Percentiles rank a stretch among this genome's conserved stretches.
Evolutionary conservation across 2,113 vertebrate genomes (phyloP).

Genomic region (Mesitornis unicolor): DNA sequence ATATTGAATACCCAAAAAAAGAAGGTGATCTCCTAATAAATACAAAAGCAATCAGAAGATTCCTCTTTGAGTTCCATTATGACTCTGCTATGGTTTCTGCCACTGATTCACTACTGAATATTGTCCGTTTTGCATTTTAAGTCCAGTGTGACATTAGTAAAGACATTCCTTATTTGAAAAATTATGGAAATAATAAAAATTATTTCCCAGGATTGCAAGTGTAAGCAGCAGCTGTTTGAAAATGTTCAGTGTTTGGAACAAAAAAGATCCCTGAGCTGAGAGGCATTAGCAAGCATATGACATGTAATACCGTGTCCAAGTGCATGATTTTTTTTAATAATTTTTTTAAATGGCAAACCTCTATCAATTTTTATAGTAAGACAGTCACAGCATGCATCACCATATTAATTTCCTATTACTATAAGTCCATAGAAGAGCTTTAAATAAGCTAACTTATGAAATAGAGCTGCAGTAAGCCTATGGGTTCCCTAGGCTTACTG

Average conservation of each 20-base stretch:
- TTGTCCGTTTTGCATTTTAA: background rate
- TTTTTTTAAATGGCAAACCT: background rate
- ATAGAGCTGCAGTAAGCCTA: background rate
- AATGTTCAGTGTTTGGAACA: background rate
- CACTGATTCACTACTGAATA: background rate
- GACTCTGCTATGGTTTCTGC: background rate
- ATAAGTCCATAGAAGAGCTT: background rate
- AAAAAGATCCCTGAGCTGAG: background rate
- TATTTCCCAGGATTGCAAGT: background rate
- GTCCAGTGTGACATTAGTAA: background rate
- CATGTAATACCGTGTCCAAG: background rate
- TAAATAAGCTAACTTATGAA: background rate
- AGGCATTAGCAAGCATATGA: background rate
- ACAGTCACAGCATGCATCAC: background rate
- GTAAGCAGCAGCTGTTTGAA: background rate
- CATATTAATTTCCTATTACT: background rate
- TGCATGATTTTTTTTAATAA: accelerated
- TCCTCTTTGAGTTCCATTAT: background rate
- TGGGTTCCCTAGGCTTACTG: background rate
- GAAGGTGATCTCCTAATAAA: background rate
- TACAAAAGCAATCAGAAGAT: background rate
- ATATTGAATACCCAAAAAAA: background rate
- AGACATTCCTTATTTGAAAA: background rate
- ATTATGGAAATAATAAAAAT: background rate
- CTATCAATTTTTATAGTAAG: background rate